Evolutionary conservation across 2,797 vertebrate species (phyloP), one percentile per base, ranked within the genome.

Genomic region (Graptemys geographica): DNA sequence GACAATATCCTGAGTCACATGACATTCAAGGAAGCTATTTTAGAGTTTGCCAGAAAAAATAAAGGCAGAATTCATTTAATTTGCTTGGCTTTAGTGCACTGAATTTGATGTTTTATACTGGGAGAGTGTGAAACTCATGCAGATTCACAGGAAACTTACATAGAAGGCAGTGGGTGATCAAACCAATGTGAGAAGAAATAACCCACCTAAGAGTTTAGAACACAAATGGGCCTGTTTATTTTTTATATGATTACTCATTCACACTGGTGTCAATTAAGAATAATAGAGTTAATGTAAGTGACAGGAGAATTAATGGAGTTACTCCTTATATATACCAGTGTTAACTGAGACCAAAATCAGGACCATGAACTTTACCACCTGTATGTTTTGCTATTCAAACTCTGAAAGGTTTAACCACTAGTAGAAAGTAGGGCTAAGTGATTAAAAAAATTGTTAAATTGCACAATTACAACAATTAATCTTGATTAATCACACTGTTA

Each of bases 151-250:
- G 3, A 0, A 0, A 41, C 6, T 47, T 3, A 1, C 4, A 2
- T 1, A 13, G 52, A 0, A 0, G 4, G 11, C 28, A 28, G 7
- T 1, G 25, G 47, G 72, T n/a, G 78, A 41, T 27, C 11, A 18
- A 23, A 82, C 1, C 6, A 8, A 62, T 79, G 41, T 55, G 89
- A 59, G 59, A 37, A 62, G 37, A 47, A 51, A 11, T 28, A 82
- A 65, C 1, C 5, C 8, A 16, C 44, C 28, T 83, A 33, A 5
- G n/a, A 86, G 13, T 16, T 59, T 2, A 0, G 2, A 1, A 1
- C 83, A 15, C 2, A n/a, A 55, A 7, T 49, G 28, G 65, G 81
- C n/a, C 0, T 21, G 6, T n/a, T 23, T 53, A 5, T 27, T 76
- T 51, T 27, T 82, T n/a, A 15, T 41, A 7, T 19, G 12, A 47